Conservation (phyloP, 2,797 vertebrate species). For the Yasuhikotakia modesta region DNA sequence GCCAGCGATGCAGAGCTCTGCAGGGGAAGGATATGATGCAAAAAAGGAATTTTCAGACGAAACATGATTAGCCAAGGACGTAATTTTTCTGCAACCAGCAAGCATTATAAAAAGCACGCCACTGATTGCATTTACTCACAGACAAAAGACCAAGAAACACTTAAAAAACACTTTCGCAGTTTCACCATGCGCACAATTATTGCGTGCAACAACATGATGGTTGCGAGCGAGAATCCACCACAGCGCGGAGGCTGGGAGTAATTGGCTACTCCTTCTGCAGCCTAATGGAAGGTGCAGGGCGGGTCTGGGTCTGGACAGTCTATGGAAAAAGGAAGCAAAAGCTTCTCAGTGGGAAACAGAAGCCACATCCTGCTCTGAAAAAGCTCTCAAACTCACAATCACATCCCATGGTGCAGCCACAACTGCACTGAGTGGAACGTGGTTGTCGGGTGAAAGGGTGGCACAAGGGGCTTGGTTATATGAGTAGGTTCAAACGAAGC, state of each 20-base stretch:
- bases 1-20: neutral
- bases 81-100: constrained; percentile 29
- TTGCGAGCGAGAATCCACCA: constrained; percentile 58
- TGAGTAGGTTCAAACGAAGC: constrained; percentile 1
- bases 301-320: constrained; percentile 21
- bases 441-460: constrained; percentile 34
- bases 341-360: constrained; percentile 47
- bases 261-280: constrained; percentile 70
- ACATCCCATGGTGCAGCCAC: constrained; percentile 39
- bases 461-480: constrained; percentile 15
- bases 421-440: constrained; percentile 42
- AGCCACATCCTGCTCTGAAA: constrained; percentile 55
- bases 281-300: constrained; percentile 58
- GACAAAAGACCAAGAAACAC: constrained; percentile 33
- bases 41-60: constrained; percentile 15
- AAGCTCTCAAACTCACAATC: constrained; percentile 45
- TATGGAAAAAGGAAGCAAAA: constrained; percentile 42
- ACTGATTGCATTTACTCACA: constrained; percentile 43
- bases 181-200: constrained; percentile 36
- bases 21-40: neutral
- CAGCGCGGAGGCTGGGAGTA: constrained; percentile 64
- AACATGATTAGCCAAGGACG: constrained; percentile 21
- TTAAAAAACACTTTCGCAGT: constrained; percentile 32
- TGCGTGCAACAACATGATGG: constrained; percentile 30
- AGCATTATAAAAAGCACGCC: constrained; percentile 29